phyloP scores from a whole-genome alignment of 2,888 invertebrate species.

The Volucella inflata region DNA sequence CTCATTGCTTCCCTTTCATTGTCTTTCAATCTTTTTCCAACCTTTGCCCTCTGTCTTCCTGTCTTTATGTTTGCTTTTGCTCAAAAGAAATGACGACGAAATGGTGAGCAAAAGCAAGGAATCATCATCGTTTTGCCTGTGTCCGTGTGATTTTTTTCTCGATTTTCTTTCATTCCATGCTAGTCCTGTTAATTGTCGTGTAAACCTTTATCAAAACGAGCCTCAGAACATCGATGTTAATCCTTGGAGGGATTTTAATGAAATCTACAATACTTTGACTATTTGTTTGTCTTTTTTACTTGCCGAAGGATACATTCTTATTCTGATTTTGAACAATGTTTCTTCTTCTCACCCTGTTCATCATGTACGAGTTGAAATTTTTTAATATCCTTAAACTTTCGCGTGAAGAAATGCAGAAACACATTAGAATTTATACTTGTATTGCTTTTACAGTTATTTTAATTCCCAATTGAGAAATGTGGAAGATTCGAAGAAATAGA shows the following conservation, averaged over 20 bases:
- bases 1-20: neutral
- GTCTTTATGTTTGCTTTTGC: neutral
- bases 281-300: conserved; percentile 4
- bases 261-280: conserved; percentile 57
- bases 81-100: conserved; percentile 47
- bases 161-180: conserved; percentile 49
- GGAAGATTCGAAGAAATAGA: too few relatives aligned
- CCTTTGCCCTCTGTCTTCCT: neutral
- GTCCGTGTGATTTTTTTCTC: conserved; percentile 7
- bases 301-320: neutral
- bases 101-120: conserved; percentile 44
- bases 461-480: neutral
- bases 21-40: neutral
- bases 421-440: too few relatives aligned
- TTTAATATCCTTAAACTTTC: conserved; percentile 52
- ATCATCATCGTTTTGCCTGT: conserved; percentile 33
- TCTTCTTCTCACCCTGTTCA: neutral
- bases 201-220: conserved; percentile 49
- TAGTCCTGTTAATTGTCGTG: conserved; percentile 60
- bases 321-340: too few relatives aligned
- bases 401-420: too few relatives aligned
- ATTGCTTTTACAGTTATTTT: neutral
- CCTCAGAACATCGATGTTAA: conserved; percentile 45
- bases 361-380: conserved; percentile 21
- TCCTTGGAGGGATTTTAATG: conserved; percentile 60